Evolutionary conservation across 2,113 vertebrate species (phyloP), one percentile per base, ranked within the genome.

Genomic region (Salvelinus fontinalis): DNA sequence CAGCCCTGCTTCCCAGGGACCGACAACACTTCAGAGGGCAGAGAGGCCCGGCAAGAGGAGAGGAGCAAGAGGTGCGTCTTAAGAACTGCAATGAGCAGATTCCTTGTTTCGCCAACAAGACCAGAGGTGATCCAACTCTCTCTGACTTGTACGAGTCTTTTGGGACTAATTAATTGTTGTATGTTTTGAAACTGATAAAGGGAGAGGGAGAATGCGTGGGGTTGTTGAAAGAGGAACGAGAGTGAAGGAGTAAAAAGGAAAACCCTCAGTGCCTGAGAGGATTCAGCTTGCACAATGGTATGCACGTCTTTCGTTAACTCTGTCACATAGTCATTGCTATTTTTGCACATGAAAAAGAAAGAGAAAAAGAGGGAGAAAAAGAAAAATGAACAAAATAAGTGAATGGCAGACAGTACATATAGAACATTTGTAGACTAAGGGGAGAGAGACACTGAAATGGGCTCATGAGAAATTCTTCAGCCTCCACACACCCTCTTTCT

Each of bases 101-200:
- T 39, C 51, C 22, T 73, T 79, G 48, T 67, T 62, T 70, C 9
- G n/a, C 24, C 64, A 73, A 78, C 74, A 81, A 74, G 81, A 75
- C 66, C 20, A 54, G 0, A 20, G 68, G 44, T 49, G 82, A 14
- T 65, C 78, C 66, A 79, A 26, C 76, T 81, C 70, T 66, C 71
- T 75, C 49, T 72, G 70, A 84, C 79, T 84, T 74, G 22, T 73
- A 70, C 60, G 44, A 77, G 69, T 83, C 88, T 84, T 60, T 5
- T 54, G 78, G 81, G 86, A 81, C 79, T 79, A 84, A 86, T 90
- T 88, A 87, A 86, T 90, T 81, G 75, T 78, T 59, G 39, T 75
- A 71, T 80, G 77, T 85, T 80, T 70, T 8, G 48, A 71, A 18
- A 49, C 51, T 72, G 51, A 57, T 72, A 31, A 24, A 59, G 16